Evolutionary conservation across 2,888 invertebrate genomes (phyloP).

Genomic region (Pterostichus madidus): DNA sequence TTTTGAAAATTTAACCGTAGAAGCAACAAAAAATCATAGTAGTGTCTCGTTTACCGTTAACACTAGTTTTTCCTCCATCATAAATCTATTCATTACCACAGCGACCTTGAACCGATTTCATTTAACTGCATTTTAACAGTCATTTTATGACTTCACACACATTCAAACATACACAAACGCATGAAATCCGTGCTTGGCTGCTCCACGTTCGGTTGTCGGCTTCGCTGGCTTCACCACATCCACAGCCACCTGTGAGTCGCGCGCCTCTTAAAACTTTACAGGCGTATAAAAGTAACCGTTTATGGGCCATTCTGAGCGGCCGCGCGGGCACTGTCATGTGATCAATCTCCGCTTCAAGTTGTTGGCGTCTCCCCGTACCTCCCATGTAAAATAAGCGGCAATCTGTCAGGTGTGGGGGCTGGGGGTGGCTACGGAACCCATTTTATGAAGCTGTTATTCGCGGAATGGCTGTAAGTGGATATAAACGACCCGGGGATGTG

Average conservation of each 20-base stretch:
- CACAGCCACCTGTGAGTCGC: slow-evolving; percentile 51
- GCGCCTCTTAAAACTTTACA: slow-evolving; percentile 75
- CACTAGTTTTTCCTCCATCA: neutral
- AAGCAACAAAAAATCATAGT: neutral
- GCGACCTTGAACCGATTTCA: slow-evolving; percentile 62
- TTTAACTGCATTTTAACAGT: slow-evolving; percentile 62
- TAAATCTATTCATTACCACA: slow-evolving; percentile 39
- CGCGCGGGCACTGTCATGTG: slow-evolving; percentile 17
- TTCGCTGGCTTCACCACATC: neutral
- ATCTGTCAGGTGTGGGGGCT: slow-evolving; percentile 38
- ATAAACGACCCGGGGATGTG: slow-evolving; percentile 27
- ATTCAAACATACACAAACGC: slow-evolving; percentile 38
- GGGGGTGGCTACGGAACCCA: neutral
- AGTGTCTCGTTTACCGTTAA: neutral
- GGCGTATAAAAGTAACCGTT: slow-evolving; percentile 78
- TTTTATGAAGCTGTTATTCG: slow-evolving; percentile 56
- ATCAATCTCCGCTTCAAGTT: slow-evolving; percentile 37
- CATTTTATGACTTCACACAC: slow-evolving; percentile 58
- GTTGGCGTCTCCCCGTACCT: neutral
- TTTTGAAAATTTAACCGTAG: no score
- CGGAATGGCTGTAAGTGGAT: slow-evolving; percentile 39
- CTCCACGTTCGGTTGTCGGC: neutral
- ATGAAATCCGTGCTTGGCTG: slow-evolving; percentile 50
- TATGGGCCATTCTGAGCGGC: slow-evolving; percentile 75
- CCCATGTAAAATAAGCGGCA: slow-evolving; percentile 38